Evolutionary conservation across 1,140 invertebrate species (phyloP).

Genomic region (Drepana arcuata): DNA sequence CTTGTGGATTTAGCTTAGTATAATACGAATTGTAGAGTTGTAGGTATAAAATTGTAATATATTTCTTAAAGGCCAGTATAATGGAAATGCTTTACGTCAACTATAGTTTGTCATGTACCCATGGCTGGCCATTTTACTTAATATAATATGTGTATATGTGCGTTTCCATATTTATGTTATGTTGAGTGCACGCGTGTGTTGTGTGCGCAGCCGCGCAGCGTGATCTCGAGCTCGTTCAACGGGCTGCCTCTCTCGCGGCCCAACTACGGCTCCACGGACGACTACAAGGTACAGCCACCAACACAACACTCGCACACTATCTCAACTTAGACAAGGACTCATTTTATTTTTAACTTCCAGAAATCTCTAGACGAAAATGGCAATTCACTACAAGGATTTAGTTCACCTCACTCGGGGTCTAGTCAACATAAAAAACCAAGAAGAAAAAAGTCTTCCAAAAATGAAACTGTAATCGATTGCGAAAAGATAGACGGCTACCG

Average conservation of each 20-base stretch:
- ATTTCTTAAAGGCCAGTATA: too few relatives aligned
- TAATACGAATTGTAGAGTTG: too few relatives aligned
- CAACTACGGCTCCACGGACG: conserved; percentile 34
- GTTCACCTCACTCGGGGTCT: conserved; percentile 64
- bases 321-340: background rate
- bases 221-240: conserved; percentile 48
- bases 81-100: too few relatives aligned
- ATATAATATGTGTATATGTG: background rate
- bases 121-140: conserved; percentile 2
- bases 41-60: too few relatives aligned
- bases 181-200: background rate
- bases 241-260: conserved; percentile 49
- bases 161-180: too few relatives aligned
- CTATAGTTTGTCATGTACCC: too few relatives aligned
- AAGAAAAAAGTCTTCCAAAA: conserved; percentile 72
- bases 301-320: conserved; percentile 1
- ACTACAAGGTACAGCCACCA: conserved; percentile 13
- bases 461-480: conserved; percentile 75
- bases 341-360: conserved; percentile 41
- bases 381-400: conserved; percentile 74
- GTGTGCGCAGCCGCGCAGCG: conserved; percentile 41
- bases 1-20: too few relatives aligned
- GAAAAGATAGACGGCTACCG: conserved; percentile 78
- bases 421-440: conserved; percentile 73
- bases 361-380: conserved; percentile 79